These are phyloP conservation scores for Allobates femoralis DNA, from an alignment of 2,797 vertebrate species.

Conservation along the genomic window DNA sequence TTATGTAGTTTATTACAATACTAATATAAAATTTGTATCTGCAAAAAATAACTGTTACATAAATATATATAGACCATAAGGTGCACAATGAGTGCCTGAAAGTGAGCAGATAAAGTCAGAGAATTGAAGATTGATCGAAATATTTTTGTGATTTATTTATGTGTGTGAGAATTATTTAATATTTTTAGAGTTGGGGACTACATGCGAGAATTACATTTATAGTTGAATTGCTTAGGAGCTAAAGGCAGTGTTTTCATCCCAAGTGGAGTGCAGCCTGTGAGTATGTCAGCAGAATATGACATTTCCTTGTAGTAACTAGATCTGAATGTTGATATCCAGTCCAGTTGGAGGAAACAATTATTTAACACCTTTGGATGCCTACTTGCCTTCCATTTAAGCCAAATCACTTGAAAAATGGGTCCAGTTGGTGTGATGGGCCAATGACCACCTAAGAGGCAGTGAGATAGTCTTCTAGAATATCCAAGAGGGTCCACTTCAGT, in stretches of 20 bases:
- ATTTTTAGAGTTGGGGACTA: not conserved
- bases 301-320: not conserved
- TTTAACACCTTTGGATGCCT: not conserved
- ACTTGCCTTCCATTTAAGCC: not conserved
- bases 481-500: not conserved
- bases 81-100: not conserved
- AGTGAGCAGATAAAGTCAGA: not conserved
- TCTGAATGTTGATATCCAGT: not conserved
- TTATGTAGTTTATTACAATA: slow-evolving; percentile 3
- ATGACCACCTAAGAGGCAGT: not conserved
- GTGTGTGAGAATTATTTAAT: not conserved
- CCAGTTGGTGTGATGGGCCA: not conserved
- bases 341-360: not conserved
- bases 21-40: slow-evolving; percentile 10
- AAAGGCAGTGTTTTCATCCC: not conserved
- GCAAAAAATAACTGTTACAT: not conserved
- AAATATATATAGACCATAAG: slow-evolving; percentile 2
- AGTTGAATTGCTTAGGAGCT: not conserved
- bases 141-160: slow-evolving; percentile 25
- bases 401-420: slow-evolving; percentile 12
- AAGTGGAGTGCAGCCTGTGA: not conserved
- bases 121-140: not conserved
- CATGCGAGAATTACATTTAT: not conserved
- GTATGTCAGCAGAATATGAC: not conserved
- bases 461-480: not conserved